phyloP scores from a whole-genome alignment of 37 sponge, comb jelly and placozoan species.

The Halisarca cf. caerulea region DNA sequence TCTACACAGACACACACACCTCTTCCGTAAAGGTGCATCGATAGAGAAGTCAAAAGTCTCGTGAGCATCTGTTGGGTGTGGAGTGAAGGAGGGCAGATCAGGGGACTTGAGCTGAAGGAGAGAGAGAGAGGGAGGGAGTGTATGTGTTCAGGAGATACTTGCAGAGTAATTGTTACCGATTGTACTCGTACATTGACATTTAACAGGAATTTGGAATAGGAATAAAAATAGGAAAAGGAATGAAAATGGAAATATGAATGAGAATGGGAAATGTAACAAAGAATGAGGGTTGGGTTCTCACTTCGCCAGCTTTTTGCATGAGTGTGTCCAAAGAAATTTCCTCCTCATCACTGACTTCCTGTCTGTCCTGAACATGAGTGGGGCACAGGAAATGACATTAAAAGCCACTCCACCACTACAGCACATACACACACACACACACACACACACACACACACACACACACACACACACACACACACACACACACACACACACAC shows the following conservation, averaged over 20 bases:
- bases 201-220: no score
- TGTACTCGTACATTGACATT: not conserved
- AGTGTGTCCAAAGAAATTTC: not conserved
- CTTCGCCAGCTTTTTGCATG: not conserved
- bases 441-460: not conserved
- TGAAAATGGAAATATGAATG: no score
- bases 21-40: constrained; percentile 29
- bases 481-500: not conserved
- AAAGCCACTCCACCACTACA: no score
- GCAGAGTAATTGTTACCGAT: no score
- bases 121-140: no score
- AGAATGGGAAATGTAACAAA: no score
- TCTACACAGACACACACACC: constrained; percentile 42
- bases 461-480: not conserved
- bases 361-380: not conserved
- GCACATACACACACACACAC: not conserved
- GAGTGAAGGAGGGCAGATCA: not conserved
- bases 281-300: no score
- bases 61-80: not conserved
- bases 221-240: no score
- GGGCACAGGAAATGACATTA: not conserved
- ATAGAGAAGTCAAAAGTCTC: constrained; percentile 19
- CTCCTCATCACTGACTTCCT: not conserved
- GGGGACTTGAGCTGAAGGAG: constrained; percentile 10
- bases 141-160: no score